Evolutionary conservation across 2,888 invertebrate species (phyloP).

Genomic region (Fissipunctia ypsillon): DNA sequence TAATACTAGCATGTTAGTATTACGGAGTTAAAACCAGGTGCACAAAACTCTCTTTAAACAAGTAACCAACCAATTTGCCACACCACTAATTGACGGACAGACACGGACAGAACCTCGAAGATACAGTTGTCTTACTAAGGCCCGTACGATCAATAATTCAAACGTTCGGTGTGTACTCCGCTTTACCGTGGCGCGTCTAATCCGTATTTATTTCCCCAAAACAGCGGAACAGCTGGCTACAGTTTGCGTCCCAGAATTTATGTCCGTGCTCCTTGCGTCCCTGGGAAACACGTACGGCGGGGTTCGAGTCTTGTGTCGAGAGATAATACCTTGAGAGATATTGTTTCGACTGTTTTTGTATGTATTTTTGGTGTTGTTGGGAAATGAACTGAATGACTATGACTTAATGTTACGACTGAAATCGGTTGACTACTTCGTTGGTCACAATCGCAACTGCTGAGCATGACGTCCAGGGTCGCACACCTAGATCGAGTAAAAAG

Average conservation of each 20-base stretch:
- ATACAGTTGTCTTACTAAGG: constrained; percentile 51
- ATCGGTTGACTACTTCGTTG: too few relatives aligned
- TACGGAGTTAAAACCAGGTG: neutral
- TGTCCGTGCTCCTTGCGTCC: constrained; percentile 80
- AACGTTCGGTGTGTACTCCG: constrained; percentile 76
- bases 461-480: too few relatives aligned
- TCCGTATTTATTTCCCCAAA: constrained; percentile 89
- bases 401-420: too few relatives aligned
- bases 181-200: constrained; percentile 81
- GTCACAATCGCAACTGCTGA: too few relatives aligned
- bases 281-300: constrained; percentile 75
- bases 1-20: neutral
- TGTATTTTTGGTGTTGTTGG: neutral
- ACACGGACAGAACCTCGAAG: constrained; percentile 39
- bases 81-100: constrained; percentile 46
- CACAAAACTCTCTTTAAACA: constrained; percentile 5
- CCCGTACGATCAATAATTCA: constrained; percentile 82
- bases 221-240: constrained; percentile 88
- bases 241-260: constrained; percentile 86
- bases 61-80: constrained; percentile 15
- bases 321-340: constrained; percentile 54
- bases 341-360: constrained; percentile 26
- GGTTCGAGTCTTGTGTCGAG: constrained; percentile 65
- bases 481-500: too few relatives aligned
- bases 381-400: too few relatives aligned